phyloP scores from a whole-genome alignment of 2,888 invertebrate species.

The Ormyrus rosae region DNA sequence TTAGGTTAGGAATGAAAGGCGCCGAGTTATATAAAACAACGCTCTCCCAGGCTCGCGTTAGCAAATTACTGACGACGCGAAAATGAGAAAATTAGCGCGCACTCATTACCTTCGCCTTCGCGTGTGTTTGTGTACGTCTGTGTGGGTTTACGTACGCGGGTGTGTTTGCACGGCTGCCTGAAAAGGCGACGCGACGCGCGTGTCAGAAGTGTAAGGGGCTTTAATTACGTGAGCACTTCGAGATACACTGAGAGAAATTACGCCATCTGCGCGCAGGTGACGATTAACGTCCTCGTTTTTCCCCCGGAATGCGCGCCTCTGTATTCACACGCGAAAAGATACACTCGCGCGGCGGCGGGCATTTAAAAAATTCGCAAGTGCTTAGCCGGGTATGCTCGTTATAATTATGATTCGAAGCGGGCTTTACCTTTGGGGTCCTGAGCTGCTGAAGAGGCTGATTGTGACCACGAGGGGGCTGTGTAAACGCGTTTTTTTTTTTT shows the following conservation, averaged over 20 bases:
- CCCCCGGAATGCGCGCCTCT: neutral
- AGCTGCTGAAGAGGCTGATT: too few relatives aligned
- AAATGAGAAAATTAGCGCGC: constrained; percentile 49
- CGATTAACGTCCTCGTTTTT: constrained; percentile 39
- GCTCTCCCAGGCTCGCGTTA: neutral
- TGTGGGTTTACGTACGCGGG: too few relatives aligned
- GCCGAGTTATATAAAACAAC: constrained; percentile 28
- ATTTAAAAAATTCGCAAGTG: constrained; percentile 15
- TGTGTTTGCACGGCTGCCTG: neutral
- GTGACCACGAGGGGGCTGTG: too few relatives aligned
- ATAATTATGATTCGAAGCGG: constrained; percentile 9
- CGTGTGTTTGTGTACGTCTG: neutral
- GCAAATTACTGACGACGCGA: constrained; percentile 40
- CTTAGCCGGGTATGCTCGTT: constrained; percentile 16
- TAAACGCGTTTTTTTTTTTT: neutral
- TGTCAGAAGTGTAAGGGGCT: constrained; percentile 41
- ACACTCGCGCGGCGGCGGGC: neutral
- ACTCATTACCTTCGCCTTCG: neutral
- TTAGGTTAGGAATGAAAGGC: constrained; percentile 6
- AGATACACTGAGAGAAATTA: constrained; percentile 35
- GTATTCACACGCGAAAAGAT: neutral
- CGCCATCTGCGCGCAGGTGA: constrained; percentile 37
- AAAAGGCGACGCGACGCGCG: neutral
- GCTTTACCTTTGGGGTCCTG: too few relatives aligned
- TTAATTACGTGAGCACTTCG: constrained; percentile 51